Evolutionary conservation across 2,888 invertebrate genomes (phyloP).

Genomic region (Linnaemya tessellans): DNA sequence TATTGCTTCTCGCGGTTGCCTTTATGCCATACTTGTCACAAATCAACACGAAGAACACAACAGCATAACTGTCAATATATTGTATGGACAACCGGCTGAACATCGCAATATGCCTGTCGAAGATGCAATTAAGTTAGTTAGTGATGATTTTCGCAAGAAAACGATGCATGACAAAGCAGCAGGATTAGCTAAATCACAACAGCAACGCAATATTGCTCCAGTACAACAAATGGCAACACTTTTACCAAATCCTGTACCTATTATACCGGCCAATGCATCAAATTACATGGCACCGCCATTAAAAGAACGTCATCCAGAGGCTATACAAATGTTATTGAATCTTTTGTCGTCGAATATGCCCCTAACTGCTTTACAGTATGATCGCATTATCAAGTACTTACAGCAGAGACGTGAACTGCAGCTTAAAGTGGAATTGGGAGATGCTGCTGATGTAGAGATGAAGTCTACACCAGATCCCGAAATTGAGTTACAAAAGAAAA

Average conservation of each 20-base stretch:
- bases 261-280: conserved; percentile 79
- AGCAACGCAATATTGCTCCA: conserved; percentile 21
- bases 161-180: conserved; percentile 83
- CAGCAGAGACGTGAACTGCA: conserved; percentile 90
- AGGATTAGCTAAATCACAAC: conserved; percentile 79
- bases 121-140: conserved; percentile 92
- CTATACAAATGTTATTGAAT: conserved; percentile 89
- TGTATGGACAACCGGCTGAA: conserved; percentile 94
- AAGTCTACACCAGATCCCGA: conserved; percentile 81
- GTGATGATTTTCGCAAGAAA: conserved; percentile 88
- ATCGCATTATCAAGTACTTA: conserved; percentile 89
- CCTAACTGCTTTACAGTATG: conserved; percentile 90
- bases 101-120: conserved; percentile 98
- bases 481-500: conserved; percentile 83
- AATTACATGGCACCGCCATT: conserved; percentile 84
- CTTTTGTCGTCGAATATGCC: conserved; percentile 92
- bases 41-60: conserved; percentile 93
- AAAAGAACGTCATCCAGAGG: conserved; percentile 86
- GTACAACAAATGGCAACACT: conserved; percentile 10
- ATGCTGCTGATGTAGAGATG: conserved; percentile 83
- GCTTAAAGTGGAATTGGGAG: conserved; percentile 89
- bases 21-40: conserved; percentile 94
- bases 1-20: conserved; percentile 93
- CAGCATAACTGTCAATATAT: conserved; percentile 94
- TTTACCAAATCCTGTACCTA: conserved; percentile 74